phyloP scores from a whole-genome alignment of 2,797 vertebrate species.

The Cynopterus sphinx region DNA sequence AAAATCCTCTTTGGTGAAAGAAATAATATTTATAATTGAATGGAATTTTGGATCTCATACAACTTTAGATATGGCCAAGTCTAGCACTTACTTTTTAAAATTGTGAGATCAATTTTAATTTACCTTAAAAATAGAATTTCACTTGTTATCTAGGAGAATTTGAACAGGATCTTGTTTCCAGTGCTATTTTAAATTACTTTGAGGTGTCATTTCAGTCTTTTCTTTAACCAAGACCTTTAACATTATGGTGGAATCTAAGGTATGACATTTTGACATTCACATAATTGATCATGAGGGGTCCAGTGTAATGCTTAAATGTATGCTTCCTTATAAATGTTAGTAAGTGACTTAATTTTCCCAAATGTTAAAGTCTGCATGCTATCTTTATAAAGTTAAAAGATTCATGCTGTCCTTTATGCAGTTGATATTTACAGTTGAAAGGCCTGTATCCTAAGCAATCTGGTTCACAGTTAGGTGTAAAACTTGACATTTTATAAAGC shows the following conservation, averaged over 20 bases:
- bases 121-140: background rate
- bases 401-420: constrained; percentile 80
- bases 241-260: constrained; percentile 47
- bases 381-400: constrained; percentile 81
- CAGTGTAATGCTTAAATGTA: constrained; percentile 69
- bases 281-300: constrained; percentile 72
- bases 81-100: constrained; percentile 5
- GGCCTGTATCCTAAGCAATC: constrained; percentile 81
- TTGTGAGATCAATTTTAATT: background rate
- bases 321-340: constrained; percentile 80
- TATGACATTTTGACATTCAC: constrained; percentile 78
- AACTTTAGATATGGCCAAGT: background rate
- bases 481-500: constrained; percentile 86
- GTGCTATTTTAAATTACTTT: background rate
- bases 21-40: constrained; percentile 8
- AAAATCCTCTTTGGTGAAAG: background rate
- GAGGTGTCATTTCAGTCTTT: constrained; percentile 65
- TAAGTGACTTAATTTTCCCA: constrained; percentile 82
- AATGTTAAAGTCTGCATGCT: constrained; percentile 75
- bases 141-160: background rate
- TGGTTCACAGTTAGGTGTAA: constrained; percentile 85
- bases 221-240: constrained; percentile 69
- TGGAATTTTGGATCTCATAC: background rate
- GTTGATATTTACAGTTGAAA: constrained; percentile 84
- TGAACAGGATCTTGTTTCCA: background rate